Base-by-base conservation (phyloP, 2,888 invertebrate species). In the Cactoblastis cactorum region DNA sequence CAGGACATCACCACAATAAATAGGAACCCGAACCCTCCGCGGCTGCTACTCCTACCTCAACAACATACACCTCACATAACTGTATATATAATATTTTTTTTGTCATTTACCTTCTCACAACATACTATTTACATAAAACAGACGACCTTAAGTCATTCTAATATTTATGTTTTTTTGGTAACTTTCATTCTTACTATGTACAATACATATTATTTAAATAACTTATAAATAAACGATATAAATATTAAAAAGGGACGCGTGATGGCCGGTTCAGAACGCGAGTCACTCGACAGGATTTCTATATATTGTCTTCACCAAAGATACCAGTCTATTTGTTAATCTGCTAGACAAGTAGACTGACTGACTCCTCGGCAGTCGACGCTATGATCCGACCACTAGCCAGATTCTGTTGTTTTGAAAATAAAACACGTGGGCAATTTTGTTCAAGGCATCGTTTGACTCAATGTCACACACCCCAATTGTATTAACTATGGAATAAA, bases 201-300 rank as follows among this genome's bases (percentile, higher is more conserved):
- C 83, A 85, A 43, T 43, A 43, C 28, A 43, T 43, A 43, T 43
- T 55, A 49, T 69, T 80, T 83, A 85, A 87, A 87, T 81, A 84
- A 82, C 86, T 86, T 87, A 87, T 62, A 84, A 84, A 86, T 72
- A 80, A 83, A 83, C 66, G 78, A 84, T 84, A 84, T 83, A 86
- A 83, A 84, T 71, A 74, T 67, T 83, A 82, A 80, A 86, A 84
- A 83, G 71, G 69, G 77, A 71, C 65, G 64, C 76, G 62, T 68
- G 53, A 35, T 58, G 61, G 61, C 57, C 47, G 24, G 17, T n/a
- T 37, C 37, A 17, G 11, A 24, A 22, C 38, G 37, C 37, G 47
- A 37, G 47, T 37, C 22, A 37, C 37, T 28, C 55, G 58, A 56
- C 52, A 52, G 39, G 51, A 53, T 37, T 50, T 51, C 52, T 52